Percentiles rank a stretch among this genome's conserved stretches.
Conservation (phyloP, 2,888 invertebrate species). For the Bruchidius siliquastri region DNA sequence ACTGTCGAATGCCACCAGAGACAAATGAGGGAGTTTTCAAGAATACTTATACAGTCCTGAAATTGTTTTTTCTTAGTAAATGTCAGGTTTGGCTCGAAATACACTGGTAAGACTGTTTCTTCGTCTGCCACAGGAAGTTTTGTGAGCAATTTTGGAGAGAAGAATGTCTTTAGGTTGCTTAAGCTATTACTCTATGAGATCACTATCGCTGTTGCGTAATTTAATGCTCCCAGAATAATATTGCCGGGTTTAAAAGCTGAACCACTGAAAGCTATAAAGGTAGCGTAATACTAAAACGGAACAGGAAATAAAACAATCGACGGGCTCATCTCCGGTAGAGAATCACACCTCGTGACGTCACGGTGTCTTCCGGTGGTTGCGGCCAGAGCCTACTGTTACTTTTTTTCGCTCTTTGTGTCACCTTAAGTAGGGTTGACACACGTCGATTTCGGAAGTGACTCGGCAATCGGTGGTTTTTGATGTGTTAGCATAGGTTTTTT, state of each 20-base stretch:
- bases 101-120: no score
- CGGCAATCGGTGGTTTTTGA: slow-evolving; percentile 21
- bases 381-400: slow-evolving; percentile 17
- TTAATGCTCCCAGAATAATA: background rate
- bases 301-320: slow-evolving; percentile 43
- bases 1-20: no score
- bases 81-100: no score
- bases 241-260: background rate
- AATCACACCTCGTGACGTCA: slow-evolving; percentile 43
- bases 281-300: slow-evolving; percentile 33
- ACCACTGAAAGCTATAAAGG: slow-evolving; percentile 6
- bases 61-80: no score
- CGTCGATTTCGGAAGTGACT: slow-evolving; percentile 20
- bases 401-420: slow-evolving; percentile 9
- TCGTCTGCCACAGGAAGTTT: no score
- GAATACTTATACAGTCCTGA: no score
- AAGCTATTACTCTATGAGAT: no score
- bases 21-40: no score
- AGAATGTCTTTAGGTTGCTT: no score
- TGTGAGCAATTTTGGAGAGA: no score
- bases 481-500: slow-evolving; percentile 19
- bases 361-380: slow-evolving; percentile 33
- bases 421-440: slow-evolving; percentile 11
- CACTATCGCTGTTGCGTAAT: no score
- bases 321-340: slow-evolving; percentile 44